Conservation (phyloP, 2,797 vertebrate genomes). For the Xenops minutus region DNA sequence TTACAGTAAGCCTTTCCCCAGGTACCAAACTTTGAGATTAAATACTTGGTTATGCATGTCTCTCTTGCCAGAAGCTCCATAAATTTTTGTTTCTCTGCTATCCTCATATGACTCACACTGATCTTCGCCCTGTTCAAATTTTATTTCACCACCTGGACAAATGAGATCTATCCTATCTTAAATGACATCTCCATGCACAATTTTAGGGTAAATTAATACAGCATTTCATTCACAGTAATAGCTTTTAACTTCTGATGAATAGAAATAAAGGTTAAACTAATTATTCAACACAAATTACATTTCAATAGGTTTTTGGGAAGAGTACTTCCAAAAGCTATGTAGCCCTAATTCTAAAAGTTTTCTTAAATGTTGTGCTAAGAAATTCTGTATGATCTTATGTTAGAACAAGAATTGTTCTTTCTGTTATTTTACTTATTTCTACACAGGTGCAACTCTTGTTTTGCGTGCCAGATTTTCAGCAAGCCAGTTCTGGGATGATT, state of each 20-base stretch:
- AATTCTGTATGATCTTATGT: not conserved
- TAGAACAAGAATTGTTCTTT: not conserved
- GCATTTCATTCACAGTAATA: not conserved
- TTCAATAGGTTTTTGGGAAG: not conserved
- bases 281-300: not conserved
- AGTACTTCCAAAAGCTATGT: not conserved
- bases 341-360: not conserved
- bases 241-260: not conserved
- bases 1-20: not conserved
- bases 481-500: constrained; percentile 89
- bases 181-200: not conserved
- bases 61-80: not conserved
- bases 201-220: not conserved
- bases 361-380: not conserved
- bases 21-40: not conserved
- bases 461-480: constrained; percentile 86
- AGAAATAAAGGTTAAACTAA: not conserved
- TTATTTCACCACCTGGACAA: not conserved
- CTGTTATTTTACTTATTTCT: not conserved
- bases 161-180: not conserved
- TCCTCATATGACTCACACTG: not conserved
- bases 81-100: not conserved
- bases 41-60: not conserved
- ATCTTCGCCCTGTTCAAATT: not conserved
- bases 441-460: constrained; percentile 81